Evolutionary conservation across 2,113 vertebrate species (phyloP).

Genomic region (Laterallus jamaicensis): DNA sequence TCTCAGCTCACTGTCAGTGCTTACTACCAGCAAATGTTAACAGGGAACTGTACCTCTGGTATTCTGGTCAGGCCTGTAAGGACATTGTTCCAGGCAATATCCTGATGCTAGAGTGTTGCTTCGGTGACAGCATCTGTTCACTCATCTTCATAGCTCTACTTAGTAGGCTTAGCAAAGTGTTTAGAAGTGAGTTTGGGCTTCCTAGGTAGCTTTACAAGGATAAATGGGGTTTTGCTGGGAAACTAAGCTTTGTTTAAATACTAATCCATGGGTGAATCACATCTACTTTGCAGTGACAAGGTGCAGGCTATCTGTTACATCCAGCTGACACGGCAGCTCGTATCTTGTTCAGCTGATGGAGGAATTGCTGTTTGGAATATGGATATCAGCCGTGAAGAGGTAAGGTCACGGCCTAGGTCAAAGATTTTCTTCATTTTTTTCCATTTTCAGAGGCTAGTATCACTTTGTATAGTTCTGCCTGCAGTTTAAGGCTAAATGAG

Average conservation of each 20-base stretch:
- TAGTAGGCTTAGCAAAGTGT: background rate
- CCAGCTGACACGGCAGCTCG: slow-evolving; percentile 88
- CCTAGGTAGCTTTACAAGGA: background rate
- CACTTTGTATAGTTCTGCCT: background rate
- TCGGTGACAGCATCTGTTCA: background rate
- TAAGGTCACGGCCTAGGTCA: slow-evolving; percentile 23
- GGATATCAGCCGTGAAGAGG: slow-evolving; percentile 93
- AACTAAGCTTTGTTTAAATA: background rate
- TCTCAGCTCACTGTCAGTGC: background rate
- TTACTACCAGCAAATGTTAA: background rate
- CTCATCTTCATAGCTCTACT: background rate
- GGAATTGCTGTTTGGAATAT: slow-evolving; percentile 98
- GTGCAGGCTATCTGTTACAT: slow-evolving; percentile 93
- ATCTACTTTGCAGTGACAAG: slow-evolving; percentile 81
- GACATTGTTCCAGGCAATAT: background rate
- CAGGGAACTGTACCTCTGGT: background rate
- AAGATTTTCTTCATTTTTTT: background rate
- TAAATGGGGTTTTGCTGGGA: background rate
- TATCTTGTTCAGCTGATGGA: slow-evolving; percentile 93
- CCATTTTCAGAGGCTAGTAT: background rate
- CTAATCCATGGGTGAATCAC: background rate
- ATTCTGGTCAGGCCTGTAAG: background rate
- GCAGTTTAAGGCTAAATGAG: background rate
- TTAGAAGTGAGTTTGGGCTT: background rate
- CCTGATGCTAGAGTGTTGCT: background rate